Percentiles rank a stretch among this genome's conserved stretches.
Conservation (phyloP, 2,113 vertebrate genomes). For the Gymnocephalus cernua region DNA sequence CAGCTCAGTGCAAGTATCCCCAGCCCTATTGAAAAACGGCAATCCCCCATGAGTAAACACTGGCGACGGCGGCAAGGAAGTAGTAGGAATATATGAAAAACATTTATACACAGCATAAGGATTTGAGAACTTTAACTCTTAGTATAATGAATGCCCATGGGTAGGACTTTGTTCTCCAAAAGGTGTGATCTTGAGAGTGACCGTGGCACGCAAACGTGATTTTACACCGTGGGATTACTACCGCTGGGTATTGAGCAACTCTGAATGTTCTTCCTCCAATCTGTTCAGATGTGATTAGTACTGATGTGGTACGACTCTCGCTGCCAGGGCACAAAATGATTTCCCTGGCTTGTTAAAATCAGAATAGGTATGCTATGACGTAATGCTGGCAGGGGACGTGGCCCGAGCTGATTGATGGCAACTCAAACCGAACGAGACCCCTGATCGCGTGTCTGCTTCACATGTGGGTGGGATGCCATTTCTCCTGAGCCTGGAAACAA, state of each 20-base stretch:
- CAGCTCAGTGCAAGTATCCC: no score
- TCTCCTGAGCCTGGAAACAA: conserved; percentile 72
- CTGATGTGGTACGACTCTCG: conserved; percentile 28
- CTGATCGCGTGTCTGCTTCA: conserved; percentile 54
- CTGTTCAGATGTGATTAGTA: conserved; percentile 59
- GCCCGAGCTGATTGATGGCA: conserved; percentile 67
- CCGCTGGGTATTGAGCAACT: conserved; percentile 42
- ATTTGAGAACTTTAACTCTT: conserved; percentile 27
- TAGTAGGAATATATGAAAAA: not conserved
- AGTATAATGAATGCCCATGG: conserved; percentile 37
- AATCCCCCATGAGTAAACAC: no score
- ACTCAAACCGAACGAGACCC: conserved; percentile 56
- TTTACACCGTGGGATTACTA: conserved; percentile 56
- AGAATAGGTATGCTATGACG: conserved; percentile 72
- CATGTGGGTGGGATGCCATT: conserved; percentile 68
- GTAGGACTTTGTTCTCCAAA: conserved; percentile 16
- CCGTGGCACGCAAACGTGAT: conserved; percentile 55
- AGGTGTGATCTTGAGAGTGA: conserved; percentile 40
- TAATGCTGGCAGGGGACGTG: conserved; percentile 67
- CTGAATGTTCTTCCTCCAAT: conserved; percentile 66
- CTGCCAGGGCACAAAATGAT: conserved; percentile 59
- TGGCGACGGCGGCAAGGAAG: no score
- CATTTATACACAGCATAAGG: not conserved
- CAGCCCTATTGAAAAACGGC: no score
- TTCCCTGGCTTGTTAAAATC: conserved; percentile 59